Evolutionary conservation across 2,888 invertebrate genomes (phyloP).

Genomic region (Dasypogon diadema): DNA sequence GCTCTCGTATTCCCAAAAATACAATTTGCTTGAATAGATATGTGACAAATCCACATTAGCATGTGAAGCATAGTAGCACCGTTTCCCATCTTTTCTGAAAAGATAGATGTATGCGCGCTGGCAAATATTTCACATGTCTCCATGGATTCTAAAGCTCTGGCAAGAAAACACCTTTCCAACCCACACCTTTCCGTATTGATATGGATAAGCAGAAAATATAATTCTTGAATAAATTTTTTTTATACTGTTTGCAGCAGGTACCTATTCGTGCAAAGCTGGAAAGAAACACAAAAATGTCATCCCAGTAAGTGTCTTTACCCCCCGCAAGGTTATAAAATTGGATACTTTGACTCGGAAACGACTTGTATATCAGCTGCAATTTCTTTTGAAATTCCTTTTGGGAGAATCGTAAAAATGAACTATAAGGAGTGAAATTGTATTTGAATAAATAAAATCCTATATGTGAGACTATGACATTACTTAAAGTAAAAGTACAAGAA

Average conservation of each 20-base stretch:
- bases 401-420: slow-evolving; percentile 43
- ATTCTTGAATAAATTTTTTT: slow-evolving; percentile 50
- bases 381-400: slow-evolving; percentile 39
- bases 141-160: slow-evolving; percentile 11
- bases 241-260: slow-evolving; percentile 33
- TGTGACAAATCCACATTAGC: slow-evolving; percentile 54
- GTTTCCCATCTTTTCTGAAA: slow-evolving; percentile 19
- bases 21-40: slow-evolving; percentile 53
- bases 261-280: slow-evolving; percentile 6
- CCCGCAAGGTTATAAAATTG: slow-evolving; percentile 49
- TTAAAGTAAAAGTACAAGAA: not conserved
- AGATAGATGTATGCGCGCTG: slow-evolving; percentile 31
- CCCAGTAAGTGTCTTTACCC: slow-evolving; percentile 14
- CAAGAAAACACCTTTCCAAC: slow-evolving; percentile 21
- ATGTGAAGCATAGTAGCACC: slow-evolving; percentile 44
- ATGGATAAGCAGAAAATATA: slow-evolving; percentile 52
- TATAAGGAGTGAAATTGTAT: slow-evolving; percentile 37
- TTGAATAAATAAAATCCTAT: slow-evolving; percentile 10
- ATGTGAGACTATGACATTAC: not conserved
- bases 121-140: slow-evolving; percentile 47
- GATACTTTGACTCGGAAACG: slow-evolving; percentile 50
- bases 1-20: slow-evolving; percentile 51
- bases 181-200: slow-evolving; percentile 31
- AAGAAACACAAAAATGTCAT: slow-evolving; percentile 34
- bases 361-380: slow-evolving; percentile 49